Evolutionary conservation across 53 echinoderm and acorn worm genomes (phyloP).

Genomic region (Holothuria scabra): DNA sequence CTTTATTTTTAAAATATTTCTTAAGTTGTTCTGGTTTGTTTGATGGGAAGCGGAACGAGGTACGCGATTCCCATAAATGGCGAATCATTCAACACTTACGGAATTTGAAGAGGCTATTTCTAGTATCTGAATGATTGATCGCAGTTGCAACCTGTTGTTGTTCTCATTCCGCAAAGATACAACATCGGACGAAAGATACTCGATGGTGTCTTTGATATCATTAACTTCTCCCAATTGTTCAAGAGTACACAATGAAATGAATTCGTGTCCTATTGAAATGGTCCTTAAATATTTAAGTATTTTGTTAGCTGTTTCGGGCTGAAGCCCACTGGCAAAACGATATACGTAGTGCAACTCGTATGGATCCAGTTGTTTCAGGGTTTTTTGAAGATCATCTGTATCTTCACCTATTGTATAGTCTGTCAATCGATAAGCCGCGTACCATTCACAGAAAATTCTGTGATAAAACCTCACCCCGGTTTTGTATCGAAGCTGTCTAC

Average conservation of each 20-base stretch:
- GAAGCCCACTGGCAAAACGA: conserved; percentile 9
- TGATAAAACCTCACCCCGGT: conserved; percentile 8
- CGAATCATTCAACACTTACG: background rate
- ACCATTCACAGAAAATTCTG: conserved; percentile 1
- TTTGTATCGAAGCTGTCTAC: background rate
- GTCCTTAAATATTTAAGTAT: background rate
- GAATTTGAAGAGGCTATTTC: background rate
- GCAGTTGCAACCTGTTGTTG: conserved; percentile 4
- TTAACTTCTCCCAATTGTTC: background rate
- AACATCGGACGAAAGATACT: background rate
- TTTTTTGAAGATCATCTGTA: background rate
- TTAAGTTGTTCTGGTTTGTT: background rate
- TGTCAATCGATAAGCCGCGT: background rate
- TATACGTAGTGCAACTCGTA: background rate
- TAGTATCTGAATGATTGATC: conserved; percentile 1
- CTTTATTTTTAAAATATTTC: too few species aligned
- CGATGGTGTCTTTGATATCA: background rate
- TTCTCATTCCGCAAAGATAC: background rate
- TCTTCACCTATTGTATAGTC: background rate
- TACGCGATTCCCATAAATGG: too few species aligned
- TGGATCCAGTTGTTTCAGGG: background rate
- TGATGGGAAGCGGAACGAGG: too few species aligned
- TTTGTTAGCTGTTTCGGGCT: background rate
- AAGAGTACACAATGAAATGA: background rate
- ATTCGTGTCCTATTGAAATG: background rate